Conservation (phyloP, 2,888 invertebrate species). For the Mellilla xanthometata region DNA sequence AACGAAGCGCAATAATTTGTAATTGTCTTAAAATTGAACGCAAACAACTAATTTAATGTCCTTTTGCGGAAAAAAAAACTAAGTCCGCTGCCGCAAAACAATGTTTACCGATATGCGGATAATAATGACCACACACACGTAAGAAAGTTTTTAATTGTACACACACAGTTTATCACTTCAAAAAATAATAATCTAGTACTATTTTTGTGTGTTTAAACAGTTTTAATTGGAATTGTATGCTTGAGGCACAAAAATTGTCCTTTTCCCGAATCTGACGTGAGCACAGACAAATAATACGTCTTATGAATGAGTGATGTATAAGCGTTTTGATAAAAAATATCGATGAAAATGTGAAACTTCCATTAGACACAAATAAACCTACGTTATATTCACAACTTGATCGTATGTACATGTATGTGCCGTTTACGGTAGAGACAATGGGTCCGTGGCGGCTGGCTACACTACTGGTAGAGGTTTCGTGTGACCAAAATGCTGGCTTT, state of each 20-base stretch:
- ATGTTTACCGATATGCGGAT: slow-evolving; percentile 23
- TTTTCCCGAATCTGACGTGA: slow-evolving; percentile 45
- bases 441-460: too few species aligned
- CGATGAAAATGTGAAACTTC: too few species aligned
- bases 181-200: slow-evolving; percentile 22
- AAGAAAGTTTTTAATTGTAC: slow-evolving; percentile 15
- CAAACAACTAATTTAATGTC: slow-evolving; percentile 21
- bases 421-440: too few species aligned
- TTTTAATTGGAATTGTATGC: slow-evolving; percentile 40
- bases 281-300: too few species aligned
- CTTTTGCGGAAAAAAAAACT: slow-evolving; percentile 3
- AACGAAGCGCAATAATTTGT: slow-evolving; percentile 11
- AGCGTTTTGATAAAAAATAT: too few species aligned
- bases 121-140: slow-evolving; percentile 19
- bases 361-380: too few species aligned
- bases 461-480: too few species aligned
- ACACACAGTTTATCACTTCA: slow-evolving; percentile 26
- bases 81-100: slow-evolving; percentile 22
- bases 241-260: slow-evolving; percentile 50
- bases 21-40: slow-evolving; percentile 19
- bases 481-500: too few species aligned
- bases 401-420: too few species aligned
- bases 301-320: too few species aligned
- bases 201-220: slow-evolving; percentile 27
- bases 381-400: too few species aligned